Base-by-base conservation (phyloP, 2,888 invertebrate species). In the Pachliopta kotzebuea region DNA sequence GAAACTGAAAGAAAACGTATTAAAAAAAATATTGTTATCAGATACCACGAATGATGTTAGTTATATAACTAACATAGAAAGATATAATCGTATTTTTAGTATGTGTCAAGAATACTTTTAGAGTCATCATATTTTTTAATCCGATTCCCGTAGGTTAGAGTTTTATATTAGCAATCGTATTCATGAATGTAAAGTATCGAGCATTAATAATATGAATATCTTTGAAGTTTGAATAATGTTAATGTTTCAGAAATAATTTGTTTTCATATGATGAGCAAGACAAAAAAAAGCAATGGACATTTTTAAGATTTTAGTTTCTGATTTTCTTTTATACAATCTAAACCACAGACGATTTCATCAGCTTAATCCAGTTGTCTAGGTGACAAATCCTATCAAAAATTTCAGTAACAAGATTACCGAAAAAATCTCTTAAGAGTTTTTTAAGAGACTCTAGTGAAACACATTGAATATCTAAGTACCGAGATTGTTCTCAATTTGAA, bases 1-100 rank as follows among this genome's bases (percentile, higher is more conserved):
- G 96, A 77, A 0, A 94, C 95, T 95, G 83, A 6, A 95, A 92
- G 53, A 21, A 64, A 53, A 14, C 11, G 2, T 37, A 37, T 37
- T 14, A 37, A 14, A 4, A 37, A 1, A 14, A 37, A 37, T 37
- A 37, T 31, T 8, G 11, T 31, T 31, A 1, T 31, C 29, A 7
- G 29, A 9, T 31, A 9, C 11, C 4, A 9, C 7, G 9, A 9
- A 31, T 31, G 7, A 31, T 31, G 29, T 31, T 9, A 11, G 29
- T 31, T 31, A n/a, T n/a, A n/a, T n/a, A n/a, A n/a, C n/a, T n/a
- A n/a, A n/a, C n/a, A n/a, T n/a, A n/a, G n/a, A n/a, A n/a, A 31
- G 11, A 31, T 9, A 31, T 31, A 31, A 31, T 8, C 31, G 8
- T 11, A 31, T 9, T 31, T 31, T 31, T 31, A 31, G 2, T 8